Evolutionary conservation across 2,888 invertebrate genomes (phyloP), one percentile per base, ranked within the genome.

Genomic region (Galeopsomyia nigrocyanea): DNA sequence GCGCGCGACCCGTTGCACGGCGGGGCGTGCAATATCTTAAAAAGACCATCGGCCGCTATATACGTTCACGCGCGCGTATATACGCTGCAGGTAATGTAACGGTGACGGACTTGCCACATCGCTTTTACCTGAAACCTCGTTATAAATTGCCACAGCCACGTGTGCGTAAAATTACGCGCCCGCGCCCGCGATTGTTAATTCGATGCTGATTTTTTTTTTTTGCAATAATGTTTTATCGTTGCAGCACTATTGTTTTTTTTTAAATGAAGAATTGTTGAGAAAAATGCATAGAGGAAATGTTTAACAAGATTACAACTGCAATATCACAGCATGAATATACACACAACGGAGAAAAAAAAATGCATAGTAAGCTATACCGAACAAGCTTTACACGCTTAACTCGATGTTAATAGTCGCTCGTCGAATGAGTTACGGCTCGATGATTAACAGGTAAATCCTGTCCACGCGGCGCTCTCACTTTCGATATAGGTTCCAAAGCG

Each of bases 391-490:
- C 31, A 31, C 7, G 31, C 7, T 31, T 31, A 31, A 31, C 31
- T 31, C 31, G 31, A 31, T 31, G 31, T 31, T 31, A 31, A 31
- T 26, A 56, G 49, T n/a, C 47, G 16, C n/a, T 65, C 47, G n/a
- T n/a, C 26, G 26, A 26, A 68, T 16, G 49, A 26, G 22, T 61
- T 46, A 53, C 46, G 22, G 55, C 2, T 9, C 39, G 16, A 57
- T 47, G 51, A 70, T 70, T 58, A 70, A 53, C 17, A 19, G 26
- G 19, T 46, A 21, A 26, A 58, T 60, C 47, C 14, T 46, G 17
- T 22, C 50, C n/a, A n/a, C 13, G 51, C 21, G 17, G 21, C 49
- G 51, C 47, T 60, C 63, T 53, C 60, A 53, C 53, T 70, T 65
- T 70, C 51, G 58, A 5, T 26, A 26, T 17, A 53, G 53, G 51